A percentile compares a stretch with the other conserved stretches of the same genome.
phyloP scores from a whole-genome alignment of 2,888 invertebrate genomes.

The Amiota minor region DNA sequence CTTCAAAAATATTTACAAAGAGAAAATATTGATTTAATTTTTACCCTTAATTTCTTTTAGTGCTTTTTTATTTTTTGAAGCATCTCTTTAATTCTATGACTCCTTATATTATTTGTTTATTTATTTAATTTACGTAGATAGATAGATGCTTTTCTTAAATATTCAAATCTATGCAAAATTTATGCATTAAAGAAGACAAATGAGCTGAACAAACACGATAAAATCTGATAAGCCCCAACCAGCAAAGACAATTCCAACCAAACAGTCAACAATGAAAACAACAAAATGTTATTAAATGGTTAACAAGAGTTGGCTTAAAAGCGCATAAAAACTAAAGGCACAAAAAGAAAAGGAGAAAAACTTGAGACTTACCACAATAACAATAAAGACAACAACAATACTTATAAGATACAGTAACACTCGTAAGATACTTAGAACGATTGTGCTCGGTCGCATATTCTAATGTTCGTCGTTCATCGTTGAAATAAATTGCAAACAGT shows the following conservation, averaged over 20 bases:
- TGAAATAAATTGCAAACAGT: constrained; percentile 35
- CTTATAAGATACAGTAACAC: neutral
- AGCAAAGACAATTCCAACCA: constrained; percentile 3
- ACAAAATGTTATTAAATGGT: neutral
- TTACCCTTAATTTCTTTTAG: too few species aligned
- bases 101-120: too few species aligned
- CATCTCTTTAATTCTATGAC: too few species aligned
- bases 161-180: constrained; percentile 25
- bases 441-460: constrained; percentile 28
- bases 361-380: neutral
- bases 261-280: neutral
- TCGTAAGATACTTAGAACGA: constrained; percentile 18
- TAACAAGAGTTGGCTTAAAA: neutral
- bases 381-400: neutral
- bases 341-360: neutral
- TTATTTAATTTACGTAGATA: too few species aligned
- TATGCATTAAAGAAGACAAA: constrained; percentile 34
- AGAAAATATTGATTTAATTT: too few species aligned
- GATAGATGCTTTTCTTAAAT: constrained; percentile 6
- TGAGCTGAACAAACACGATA: constrained; percentile 32
- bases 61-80: too few species aligned
- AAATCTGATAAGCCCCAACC: constrained; percentile 18
- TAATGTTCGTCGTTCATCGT: constrained; percentile 32
- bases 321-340: constrained; percentile 4
- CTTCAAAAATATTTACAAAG: too few species aligned